Conservation (phyloP, 2,888 invertebrate genomes). For the Orgyia antiqua region DNA sequence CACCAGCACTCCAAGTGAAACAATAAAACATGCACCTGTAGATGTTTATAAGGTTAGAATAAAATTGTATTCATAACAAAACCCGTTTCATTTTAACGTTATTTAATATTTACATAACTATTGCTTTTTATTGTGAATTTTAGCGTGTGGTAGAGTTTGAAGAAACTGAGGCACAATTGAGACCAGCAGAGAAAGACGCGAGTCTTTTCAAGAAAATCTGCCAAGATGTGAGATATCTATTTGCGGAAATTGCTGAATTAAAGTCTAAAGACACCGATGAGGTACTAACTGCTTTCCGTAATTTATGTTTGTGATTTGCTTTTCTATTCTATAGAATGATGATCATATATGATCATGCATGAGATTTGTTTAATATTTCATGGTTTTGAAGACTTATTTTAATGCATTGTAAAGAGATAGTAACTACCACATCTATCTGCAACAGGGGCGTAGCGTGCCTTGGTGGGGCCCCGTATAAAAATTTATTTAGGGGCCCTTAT, state of each 20-base stretch:
- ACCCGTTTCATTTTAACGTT: background rate
- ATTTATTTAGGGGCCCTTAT: too few relatives aligned
- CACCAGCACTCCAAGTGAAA: constrained; percentile 50
- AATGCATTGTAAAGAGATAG: too few relatives aligned
- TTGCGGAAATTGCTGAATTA: constrained; percentile 82
- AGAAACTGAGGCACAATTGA: constrained; percentile 83
- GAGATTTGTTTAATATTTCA: too few relatives aligned
- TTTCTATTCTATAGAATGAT: too few relatives aligned
- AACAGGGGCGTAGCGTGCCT: too few relatives aligned
- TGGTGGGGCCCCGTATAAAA: too few relatives aligned
- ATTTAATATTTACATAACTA: background rate
- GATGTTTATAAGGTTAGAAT: constrained; percentile 80
- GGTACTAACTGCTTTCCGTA: too few relatives aligned
- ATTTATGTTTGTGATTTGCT: background rate
- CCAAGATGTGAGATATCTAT: constrained; percentile 81
- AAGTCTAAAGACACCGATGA: constrained; percentile 79
- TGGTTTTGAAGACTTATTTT: too few relatives aligned
- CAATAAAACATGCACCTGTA: constrained; percentile 59
- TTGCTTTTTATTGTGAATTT: constrained; percentile 1
- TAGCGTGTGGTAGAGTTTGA: constrained; percentile 85
- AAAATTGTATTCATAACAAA: background rate
- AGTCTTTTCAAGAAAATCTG: constrained; percentile 83
- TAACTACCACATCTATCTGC: too few relatives aligned
- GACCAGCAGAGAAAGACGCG: constrained; percentile 83
- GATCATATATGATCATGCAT: too few relatives aligned